Percentiles rank a stretch among this genome's conserved stretches.
These are phyloP conservation scores for Druon quercuslanigerum DNA, from an alignment of 1,140 invertebrate genomes.

Conservation along the genomic window DNA sequence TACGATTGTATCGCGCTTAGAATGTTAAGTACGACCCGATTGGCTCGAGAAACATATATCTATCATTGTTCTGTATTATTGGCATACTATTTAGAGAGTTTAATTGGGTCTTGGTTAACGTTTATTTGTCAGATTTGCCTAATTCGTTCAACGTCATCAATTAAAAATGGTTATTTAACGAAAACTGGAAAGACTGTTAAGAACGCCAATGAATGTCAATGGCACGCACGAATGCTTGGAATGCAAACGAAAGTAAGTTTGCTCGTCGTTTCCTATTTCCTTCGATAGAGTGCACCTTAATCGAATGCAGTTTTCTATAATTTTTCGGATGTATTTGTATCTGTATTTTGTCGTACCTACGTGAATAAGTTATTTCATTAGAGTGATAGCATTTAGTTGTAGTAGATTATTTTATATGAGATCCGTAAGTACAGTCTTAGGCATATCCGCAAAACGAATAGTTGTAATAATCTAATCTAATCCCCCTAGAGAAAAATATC, in stretches of 20 bases:
- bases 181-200: conserved; percentile 21
- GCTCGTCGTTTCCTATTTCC: not conserved
- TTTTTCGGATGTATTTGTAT: conserved; percentile 17
- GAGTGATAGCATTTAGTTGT: conserved; percentile 51
- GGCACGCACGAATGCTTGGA: conserved; percentile 25
- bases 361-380: conserved; percentile 37
- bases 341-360: conserved; percentile 34
- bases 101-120: not conserved
- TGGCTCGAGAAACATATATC: not conserved
- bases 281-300: not conserved
- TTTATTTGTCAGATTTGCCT: conserved; percentile 1
- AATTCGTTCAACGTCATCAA: not conserved
- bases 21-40: not conserved
- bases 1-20: not conserved
- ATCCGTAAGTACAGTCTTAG: conserved; percentile 35
- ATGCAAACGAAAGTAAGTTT: not conserved
- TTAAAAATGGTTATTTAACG: not conserved
- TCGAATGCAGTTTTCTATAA: not conserved
- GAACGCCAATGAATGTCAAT: conserved; percentile 7
- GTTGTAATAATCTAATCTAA: conserved; percentile 26
- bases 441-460: conserved; percentile 33
- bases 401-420: conserved; percentile 48
- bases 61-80: not conserved
- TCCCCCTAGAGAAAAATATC: conserved; percentile 35
- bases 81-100: not conserved